Conservation (phyloP, 2,888 invertebrate genomes). For the Masnerella sp. region DNA sequence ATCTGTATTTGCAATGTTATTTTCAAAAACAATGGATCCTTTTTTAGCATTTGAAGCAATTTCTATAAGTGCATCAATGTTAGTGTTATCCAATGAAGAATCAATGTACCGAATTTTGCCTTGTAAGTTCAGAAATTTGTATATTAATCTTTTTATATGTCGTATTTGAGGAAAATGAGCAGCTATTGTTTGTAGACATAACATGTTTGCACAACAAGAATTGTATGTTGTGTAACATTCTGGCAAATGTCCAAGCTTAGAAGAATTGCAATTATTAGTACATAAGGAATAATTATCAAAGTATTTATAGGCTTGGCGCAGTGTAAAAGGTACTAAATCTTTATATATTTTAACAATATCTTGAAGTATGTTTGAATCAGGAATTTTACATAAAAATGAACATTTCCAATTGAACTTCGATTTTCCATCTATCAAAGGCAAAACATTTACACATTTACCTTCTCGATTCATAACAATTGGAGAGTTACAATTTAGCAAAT, state of each 20-base stretch:
- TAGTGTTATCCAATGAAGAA: neutral
- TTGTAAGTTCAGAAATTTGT: neutral
- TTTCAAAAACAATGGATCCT: too few relatives aligned
- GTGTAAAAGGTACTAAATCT: neutral
- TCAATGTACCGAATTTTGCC: neutral
- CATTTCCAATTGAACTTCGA: neutral
- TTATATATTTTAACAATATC: neutral
- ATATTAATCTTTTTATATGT: neutral
- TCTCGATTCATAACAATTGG: neutral
- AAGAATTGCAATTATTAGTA: neutral
- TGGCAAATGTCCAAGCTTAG: neutral
- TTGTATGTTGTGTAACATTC: neutral
- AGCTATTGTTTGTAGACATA: neutral
- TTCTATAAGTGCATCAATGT: neutral
- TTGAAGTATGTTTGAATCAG: neutral
- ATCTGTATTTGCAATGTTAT: neutral
- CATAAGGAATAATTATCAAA: neutral
- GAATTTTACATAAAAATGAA: conserved; percentile 1
- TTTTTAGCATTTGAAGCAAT: neutral
- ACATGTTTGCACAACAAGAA: neutral
- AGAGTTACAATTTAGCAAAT: neutral
- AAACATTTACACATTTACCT: neutral
- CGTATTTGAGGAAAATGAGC: neutral
- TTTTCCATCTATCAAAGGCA: neutral
- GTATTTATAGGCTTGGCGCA: neutral